Evolutionary conservation across 92 coral and sea anemone genomes (phyloP).

Genomic region (Palythoa grandis): DNA sequence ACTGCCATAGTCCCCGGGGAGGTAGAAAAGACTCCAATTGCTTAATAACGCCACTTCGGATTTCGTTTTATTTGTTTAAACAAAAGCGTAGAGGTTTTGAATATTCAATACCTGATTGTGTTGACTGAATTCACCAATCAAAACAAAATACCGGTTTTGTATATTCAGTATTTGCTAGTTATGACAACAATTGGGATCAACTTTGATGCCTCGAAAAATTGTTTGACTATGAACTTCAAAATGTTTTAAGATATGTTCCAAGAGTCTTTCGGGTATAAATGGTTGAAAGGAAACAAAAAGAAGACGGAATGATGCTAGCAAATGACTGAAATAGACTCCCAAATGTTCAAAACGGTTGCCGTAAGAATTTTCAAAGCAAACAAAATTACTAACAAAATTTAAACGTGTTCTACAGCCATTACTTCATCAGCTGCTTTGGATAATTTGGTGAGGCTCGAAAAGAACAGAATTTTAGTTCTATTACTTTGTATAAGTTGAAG

Average conservation of each 20-base stretch:
- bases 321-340: not conserved
- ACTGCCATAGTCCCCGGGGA: conserved; percentile 29
- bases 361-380: conserved; percentile 14
- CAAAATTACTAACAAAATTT: conserved; percentile 9
- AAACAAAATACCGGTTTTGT: conserved; percentile 5
- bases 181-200: conserved; percentile 34
- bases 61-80: conserved; percentile 11
- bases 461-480: not conserved
- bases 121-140: conserved; percentile 31
- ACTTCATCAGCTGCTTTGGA: not conserved
- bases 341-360: not conserved
- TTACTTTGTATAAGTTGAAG: not conserved
- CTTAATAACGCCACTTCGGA: conserved; percentile 16
- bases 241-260: not conserved
- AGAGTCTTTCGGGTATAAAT: conserved; percentile 3
- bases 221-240: not conserved
- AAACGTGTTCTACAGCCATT: not conserved
- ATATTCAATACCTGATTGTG: conserved; percentile 5
- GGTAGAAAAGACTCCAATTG: conserved; percentile 15
- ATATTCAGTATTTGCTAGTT: conserved; percentile 24
- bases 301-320: not conserved
- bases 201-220: conserved; percentile 22
- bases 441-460: not conserved
- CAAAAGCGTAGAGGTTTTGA: conserved; percentile 21
- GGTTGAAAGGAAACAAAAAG: not conserved